Base-by-base conservation (phyloP, 2,888 invertebrate species). In the Ochropleura leucogaster region DNA sequence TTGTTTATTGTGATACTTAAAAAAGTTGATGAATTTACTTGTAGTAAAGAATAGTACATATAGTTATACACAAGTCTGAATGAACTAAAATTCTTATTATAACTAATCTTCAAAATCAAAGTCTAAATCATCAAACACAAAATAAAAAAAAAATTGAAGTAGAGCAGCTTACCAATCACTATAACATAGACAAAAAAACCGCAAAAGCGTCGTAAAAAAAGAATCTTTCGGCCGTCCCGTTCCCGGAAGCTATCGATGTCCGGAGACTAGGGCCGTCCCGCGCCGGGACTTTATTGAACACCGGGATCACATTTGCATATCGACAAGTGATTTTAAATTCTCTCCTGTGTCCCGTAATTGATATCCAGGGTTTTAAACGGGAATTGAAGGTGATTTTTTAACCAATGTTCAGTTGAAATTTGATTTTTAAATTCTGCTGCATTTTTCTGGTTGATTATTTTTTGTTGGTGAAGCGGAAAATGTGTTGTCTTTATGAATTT, bases 231-330 rank as follows among this genome's bases (percentile, higher is more conserved):
- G 89, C 87, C 85, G 82, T 80, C 87, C 91, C 90, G 91, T 80
- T 80, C 85, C 90, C 90, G 92, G 91, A 92, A 93, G 92, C 94
- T 94, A 96, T 96, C 95, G 94, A 95, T 95, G 94, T 93, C 93
- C 88, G 90, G 85, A 71, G 69, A 72, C 74, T 83, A 85, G 87
- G 87, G 90, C 88, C 88, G 87, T 79, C 77, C 85, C 84, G 82
- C 67, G 53, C 80, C 80, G 84, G 86, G 88, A 88, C 85, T 86
- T 80, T 88, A 92, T 92, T 88, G 92, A 93, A 91, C 91, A 91
- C 89, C 90, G 90, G 90, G 89, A 92, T 91, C 91, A 77, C 90
- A 95, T 95, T 95, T 95, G 93, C 95, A 95, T 95, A 94, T 94
- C 93, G 94, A 92, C 92, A 90, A 90, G 90, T 83, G 90, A 88